These are phyloP conservation scores for Hydrolagus affinis DNA, from an alignment of 2,113 vertebrate species.

Conservation along the genomic window DNA sequence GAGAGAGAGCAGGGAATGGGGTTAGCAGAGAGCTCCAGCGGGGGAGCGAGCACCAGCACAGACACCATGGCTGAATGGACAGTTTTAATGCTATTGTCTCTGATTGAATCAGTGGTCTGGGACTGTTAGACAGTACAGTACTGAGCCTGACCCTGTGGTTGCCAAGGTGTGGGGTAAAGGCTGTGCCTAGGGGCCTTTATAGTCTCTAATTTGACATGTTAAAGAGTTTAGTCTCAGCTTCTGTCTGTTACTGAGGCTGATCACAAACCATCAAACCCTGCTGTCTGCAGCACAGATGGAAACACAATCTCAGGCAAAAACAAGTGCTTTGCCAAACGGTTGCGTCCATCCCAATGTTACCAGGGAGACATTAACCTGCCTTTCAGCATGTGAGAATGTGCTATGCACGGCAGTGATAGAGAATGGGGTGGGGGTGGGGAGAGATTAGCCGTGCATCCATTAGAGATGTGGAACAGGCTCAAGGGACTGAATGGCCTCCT, in stretches of 20 bases:
- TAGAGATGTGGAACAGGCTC: too few species aligned
- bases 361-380: not conserved
- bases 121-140: not conserved
- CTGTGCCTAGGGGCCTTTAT: not conserved
- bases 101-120: too few species aligned
- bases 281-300: constrained; percentile 1
- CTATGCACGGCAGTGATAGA: not conserved
- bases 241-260: not conserved
- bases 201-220: not conserved
- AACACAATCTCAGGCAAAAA: not conserved
- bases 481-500: too few species aligned
- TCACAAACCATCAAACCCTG: not conserved
- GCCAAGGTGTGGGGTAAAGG: not conserved
- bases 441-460: too few species aligned
- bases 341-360: not conserved
- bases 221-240: not conserved
- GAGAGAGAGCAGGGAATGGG: not conserved
- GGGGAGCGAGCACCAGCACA: too few species aligned
- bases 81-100: too few species aligned
- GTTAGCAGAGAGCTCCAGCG: not conserved
- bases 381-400: not conserved
- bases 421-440: too few species aligned
- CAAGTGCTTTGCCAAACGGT: not conserved
- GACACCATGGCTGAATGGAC: not conserved
- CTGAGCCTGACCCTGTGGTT: not conserved